phyloP scores from a whole-genome alignment of 2,888 invertebrate genomes.

The Pristionchus japonicus region DNA sequence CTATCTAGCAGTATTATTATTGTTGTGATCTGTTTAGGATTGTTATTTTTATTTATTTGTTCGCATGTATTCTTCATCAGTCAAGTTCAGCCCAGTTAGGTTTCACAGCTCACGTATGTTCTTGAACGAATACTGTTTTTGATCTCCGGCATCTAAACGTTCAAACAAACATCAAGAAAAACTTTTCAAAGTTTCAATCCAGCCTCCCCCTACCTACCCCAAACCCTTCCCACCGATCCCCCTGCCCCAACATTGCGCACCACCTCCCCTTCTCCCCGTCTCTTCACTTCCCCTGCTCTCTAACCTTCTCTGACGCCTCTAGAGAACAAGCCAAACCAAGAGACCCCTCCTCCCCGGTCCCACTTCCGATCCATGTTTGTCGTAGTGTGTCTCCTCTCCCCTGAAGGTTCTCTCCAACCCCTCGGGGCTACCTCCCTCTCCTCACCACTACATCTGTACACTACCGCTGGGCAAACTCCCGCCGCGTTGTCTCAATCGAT shows the following conservation, averaged over 20 bases:
- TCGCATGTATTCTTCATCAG: no score
- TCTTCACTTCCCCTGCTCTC: not conserved
- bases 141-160: no score
- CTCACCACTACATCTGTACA: slow-evolving; percentile 45
- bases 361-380: slow-evolving; percentile 41
- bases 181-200: no score
- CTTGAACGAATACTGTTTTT: no score
- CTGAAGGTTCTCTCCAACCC: slow-evolving; percentile 18
- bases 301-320: slow-evolving; percentile 8
- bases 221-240: slow-evolving; percentile 8
- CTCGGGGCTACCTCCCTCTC: slow-evolving; percentile 12
- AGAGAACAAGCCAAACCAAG: not conserved
- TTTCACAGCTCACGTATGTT: no score
- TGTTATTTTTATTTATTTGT: not conserved
- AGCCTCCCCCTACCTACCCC: not conserved
- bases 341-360: not conserved
- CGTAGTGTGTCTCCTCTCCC: not conserved
- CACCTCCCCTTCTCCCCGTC: not conserved
- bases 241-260: not conserved
- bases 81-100: no score
- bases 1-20: not conserved
- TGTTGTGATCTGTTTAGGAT: not conserved
- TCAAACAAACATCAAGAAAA: no score
- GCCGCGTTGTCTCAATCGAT: not conserved
- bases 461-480: slow-evolving; percentile 3